phyloP scores from a whole-genome alignment of 2,797 vertebrate genomes.

The Carapus acus region DNA sequence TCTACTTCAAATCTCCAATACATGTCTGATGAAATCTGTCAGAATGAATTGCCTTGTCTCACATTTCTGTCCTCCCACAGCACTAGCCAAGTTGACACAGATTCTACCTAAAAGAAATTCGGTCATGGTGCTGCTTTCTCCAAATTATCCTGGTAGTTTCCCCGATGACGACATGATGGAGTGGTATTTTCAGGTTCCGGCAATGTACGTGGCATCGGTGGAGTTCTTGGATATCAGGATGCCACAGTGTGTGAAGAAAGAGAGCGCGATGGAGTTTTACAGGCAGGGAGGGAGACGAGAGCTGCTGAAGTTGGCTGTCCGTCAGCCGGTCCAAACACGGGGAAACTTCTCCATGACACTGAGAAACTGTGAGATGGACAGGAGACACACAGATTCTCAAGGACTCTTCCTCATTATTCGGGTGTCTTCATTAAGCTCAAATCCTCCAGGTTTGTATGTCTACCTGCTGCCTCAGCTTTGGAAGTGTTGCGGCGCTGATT shows the following conservation, averaged over 20 bases:
- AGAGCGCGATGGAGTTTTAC: slow-evolving; percentile 73
- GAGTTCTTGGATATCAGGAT: slow-evolving; percentile 66
- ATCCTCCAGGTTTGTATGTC: slow-evolving; percentile 56
- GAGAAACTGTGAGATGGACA: slow-evolving; percentile 67
- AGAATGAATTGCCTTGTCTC: not conserved
- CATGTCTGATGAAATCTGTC: not conserved
- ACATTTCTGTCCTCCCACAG: slow-evolving; percentile 49
- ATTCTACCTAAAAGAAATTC: slow-evolving; percentile 65
- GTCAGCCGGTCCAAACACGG: slow-evolving; percentile 33
- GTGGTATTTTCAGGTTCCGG: slow-evolving; percentile 78
- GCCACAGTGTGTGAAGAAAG: slow-evolving; percentile 78
- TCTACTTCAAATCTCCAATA: not conserved
- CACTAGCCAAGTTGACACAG: slow-evolving; percentile 77
- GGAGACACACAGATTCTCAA: slow-evolving; percentile 10
- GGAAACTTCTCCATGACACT: slow-evolving; percentile 61
- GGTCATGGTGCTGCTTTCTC: slow-evolving; percentile 75
- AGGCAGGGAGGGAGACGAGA: not conserved
- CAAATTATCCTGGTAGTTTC: slow-evolving; percentile 81
- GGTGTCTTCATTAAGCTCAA: slow-evolving; percentile 45
- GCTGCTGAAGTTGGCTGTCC: slow-evolving; percentile 33
- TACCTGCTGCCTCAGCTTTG: no score
- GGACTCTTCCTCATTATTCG: slow-evolving; percentile 54
- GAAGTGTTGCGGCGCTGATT: no score
- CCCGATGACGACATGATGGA: slow-evolving; percentile 81
- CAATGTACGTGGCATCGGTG: slow-evolving; percentile 64